Conservation (phyloP, 1,140 invertebrate genomes). For the Melitaea cinxia region DNA sequence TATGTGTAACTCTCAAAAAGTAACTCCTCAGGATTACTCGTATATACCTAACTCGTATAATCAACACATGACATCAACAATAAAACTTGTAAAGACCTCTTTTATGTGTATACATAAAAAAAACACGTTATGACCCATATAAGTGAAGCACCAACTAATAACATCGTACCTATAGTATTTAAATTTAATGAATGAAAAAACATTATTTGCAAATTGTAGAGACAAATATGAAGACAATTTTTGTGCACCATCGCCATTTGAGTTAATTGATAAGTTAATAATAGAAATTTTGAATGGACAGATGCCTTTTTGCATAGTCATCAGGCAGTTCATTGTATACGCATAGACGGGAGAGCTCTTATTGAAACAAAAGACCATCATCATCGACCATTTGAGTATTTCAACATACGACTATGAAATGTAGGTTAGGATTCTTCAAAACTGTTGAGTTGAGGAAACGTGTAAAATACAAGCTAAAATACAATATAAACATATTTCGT, state of each 20-base stretch:
- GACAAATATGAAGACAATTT: not conserved
- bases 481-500: too few relatives aligned
- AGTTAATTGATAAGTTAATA: not conserved
- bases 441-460: not conserved
- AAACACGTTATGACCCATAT: too few relatives aligned
- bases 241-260: too few relatives aligned
- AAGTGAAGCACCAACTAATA: too few relatives aligned
- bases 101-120: too few relatives aligned
- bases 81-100: too few relatives aligned
- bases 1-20: too few relatives aligned
- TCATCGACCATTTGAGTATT: not conserved
- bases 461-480: too few relatives aligned
- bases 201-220: not conserved
- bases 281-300: not conserved
- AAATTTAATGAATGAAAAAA: not conserved
- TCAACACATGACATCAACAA: too few relatives aligned
- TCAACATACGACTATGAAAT: not conserved
- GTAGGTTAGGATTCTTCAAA: conserved; percentile 1
- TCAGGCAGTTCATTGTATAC: not conserved
- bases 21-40: too few relatives aligned
- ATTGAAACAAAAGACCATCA: conserved; percentile 2
- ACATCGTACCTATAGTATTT: too few relatives aligned
- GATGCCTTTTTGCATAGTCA: not conserved
- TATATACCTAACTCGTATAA: too few relatives aligned
- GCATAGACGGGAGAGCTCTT: not conserved